Base-by-base conservation (phyloP, 2,888 invertebrate species). In the Harmothoe impar region DNA sequence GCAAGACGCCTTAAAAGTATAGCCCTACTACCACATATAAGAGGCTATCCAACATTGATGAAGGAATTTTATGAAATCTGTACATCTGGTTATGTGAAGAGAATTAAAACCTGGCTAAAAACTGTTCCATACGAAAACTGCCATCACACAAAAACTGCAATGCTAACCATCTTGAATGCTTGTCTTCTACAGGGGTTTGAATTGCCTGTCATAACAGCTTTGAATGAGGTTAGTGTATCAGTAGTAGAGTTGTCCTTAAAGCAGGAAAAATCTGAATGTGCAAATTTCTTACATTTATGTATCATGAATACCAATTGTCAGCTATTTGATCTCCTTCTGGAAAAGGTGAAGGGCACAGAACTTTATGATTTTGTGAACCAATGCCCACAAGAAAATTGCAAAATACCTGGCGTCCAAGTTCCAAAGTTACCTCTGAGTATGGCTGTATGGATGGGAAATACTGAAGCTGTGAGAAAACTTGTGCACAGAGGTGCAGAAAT, bases 401-500 rank as follows among this genome's bases (percentile, higher is more conserved):
- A n/a, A n/a, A n/a, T n/a, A n/a, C n/a, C n/a, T n/a, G 43, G 3
- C 3, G 62, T 5, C n/a, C 23, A 7, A 62, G 3, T 7, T 17
- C 54, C 7, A 62, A 77, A 77, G 25, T 43, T 81, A 7, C 35
- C 81, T 0, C 33, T 81, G 20, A 81, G 35, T 23, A 81, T 81
- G 33, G 81, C 81, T 10, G 81, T 81, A 5, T 33, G 81, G 12
- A 17, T 81, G 33, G 81, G 81, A 23, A 81, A 81, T 35, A 23
- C 35, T 10, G n/a, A 1, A n/a, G 81, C 81, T 35, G 81, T 81
- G 1, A 10, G 43, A 43, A 43, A 17, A 23, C 43, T 81, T 33
- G 81, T 81, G 3, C 7, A 81, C 1, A 35, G 35, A 35, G 81
- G 81, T 35, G 81, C 81, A 35, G 81, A 81, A 81, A 81, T 81